Conservation (phyloP, 2,113 vertebrate genomes). For the Pseudorasbora parva region DNA sequence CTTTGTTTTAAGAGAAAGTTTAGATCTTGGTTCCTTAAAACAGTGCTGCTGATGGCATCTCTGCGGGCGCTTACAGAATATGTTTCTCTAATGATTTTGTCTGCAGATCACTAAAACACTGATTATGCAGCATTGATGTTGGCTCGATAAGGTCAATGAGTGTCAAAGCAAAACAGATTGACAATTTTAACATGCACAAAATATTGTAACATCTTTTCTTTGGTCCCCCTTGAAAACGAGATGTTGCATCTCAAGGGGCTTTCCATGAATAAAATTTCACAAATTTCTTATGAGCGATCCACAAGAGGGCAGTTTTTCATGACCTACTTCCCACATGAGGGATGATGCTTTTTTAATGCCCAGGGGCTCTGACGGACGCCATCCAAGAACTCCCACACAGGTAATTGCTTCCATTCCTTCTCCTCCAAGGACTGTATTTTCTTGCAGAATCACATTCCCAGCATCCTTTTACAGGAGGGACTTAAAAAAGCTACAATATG, state of each 20-base stretch:
- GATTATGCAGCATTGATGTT: constrained; percentile 3
- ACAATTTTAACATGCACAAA: neutral
- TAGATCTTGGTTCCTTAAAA: neutral
- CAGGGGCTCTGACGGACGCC: neutral
- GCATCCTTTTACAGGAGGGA: neutral
- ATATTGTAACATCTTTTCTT: neutral
- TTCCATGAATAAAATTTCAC: too few relatives aligned
- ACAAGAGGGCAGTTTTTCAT: neutral
- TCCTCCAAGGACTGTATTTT: constrained; percentile 12
- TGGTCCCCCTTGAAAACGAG: too few relatives aligned
- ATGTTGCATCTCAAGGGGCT: too few relatives aligned
- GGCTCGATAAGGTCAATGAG: constrained; percentile 20
- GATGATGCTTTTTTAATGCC: neutral
- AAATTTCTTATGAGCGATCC: neutral
- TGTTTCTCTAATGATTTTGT: constrained; percentile 20
- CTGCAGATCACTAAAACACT: neutral
- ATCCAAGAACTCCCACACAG: constrained; percentile 37
- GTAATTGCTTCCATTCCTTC: constrained; percentile 33
- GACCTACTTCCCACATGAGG: constrained; percentile 22
- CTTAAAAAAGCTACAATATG: neutral
- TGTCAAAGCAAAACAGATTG: constrained; percentile 1
- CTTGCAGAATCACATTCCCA: neutral
- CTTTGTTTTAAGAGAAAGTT: neutral
- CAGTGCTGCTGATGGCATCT: neutral
- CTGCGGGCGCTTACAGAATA: constrained; percentile 11